A percentile compares a stretch with the other conserved stretches of the same genome.
phyloP scores from a whole-genome alignment of 2,888 invertebrate species.

The Napeogenes sylphis region DNA sequence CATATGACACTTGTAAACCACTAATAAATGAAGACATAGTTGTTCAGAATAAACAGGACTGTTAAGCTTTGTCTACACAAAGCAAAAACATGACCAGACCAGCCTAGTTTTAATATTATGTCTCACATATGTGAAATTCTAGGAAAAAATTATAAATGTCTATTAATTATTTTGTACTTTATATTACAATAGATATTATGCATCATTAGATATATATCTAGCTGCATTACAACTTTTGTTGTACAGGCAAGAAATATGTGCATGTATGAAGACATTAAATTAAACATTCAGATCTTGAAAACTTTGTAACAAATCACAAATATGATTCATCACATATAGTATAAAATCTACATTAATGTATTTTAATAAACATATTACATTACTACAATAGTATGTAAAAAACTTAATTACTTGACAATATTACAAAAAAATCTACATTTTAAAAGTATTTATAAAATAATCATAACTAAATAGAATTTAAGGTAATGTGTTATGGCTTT shows the following conservation, averaged over 20 bases:
- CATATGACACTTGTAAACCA: conserved; percentile 1
- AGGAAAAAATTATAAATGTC: not conserved
- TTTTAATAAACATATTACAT: not conserved
- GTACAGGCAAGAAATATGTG: not conserved
- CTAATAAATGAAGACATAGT: not conserved
- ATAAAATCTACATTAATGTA: conserved; percentile 3
- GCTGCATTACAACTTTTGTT: not conserved
- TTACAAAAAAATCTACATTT: not conserved
- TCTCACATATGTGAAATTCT: not conserved
- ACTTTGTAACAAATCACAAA: not conserved
- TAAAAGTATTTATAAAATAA: conserved; percentile 1
- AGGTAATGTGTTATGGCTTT: not conserved
- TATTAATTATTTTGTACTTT: not conserved
- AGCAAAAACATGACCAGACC: not conserved
- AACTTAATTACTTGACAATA: not conserved
- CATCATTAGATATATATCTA: not conserved
- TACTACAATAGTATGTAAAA: not conserved
- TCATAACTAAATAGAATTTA: not conserved
- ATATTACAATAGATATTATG: not conserved
- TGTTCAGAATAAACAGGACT: not conserved
- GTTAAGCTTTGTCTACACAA: not conserved
- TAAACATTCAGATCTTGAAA: conserved; percentile 3
- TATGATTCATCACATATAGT: not conserved
- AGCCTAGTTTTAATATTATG: not conserved
- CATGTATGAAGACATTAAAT: conserved; percentile 1